A percentile compares a stretch with the other conserved stretches of the same genome.
These are phyloP conservation scores for Cryptosula pallasiana DNA, from an alignment of 2,888 invertebrate species.

Conservation along the genomic window DNA sequence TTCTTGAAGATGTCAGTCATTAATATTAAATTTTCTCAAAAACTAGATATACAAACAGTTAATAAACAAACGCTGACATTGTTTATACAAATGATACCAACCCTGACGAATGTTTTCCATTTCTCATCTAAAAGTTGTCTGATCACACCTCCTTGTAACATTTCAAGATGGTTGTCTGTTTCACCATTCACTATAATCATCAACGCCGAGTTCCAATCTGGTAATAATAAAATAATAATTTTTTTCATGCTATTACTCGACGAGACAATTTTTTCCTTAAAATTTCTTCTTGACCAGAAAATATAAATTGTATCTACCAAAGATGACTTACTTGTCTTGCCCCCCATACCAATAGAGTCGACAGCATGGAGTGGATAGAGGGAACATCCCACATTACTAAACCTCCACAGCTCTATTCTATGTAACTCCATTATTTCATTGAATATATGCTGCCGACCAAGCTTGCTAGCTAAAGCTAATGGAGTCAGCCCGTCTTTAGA, in stretches of 20 bases:
- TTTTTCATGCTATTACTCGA: too few relatives aligned
- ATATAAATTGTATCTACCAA: too few relatives aligned
- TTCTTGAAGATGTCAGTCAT: too few relatives aligned
- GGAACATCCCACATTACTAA: constrained; percentile 96
- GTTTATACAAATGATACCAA: constrained; percentile 51
- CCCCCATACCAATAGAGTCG: constrained; percentile 89
- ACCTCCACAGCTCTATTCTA: constrained; percentile 85
- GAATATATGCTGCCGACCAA: constrained; percentile 93
- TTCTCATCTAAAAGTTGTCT: constrained; percentile 94
- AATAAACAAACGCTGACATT: too few relatives aligned
- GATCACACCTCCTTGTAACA: constrained; percentile 97
- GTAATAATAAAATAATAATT: too few relatives aligned
- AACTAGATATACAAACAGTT: too few relatives aligned
- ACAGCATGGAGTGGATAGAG: constrained; percentile 93
- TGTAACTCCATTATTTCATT: constrained; percentile 90
- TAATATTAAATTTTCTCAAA: too few relatives aligned
- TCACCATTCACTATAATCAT: constrained; percentile 96
- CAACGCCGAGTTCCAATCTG: constrained; percentile 96
- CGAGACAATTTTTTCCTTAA: too few relatives aligned
- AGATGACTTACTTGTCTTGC: constrained; percentile 77
- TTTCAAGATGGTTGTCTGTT: constrained; percentile 94
- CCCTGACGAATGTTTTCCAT: constrained; percentile 97
- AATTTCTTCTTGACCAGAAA: too few relatives aligned
- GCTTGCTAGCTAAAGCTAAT: constrained; percentile 87
- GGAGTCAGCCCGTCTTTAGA: constrained; percentile 80